These are phyloP conservation scores for Penaeus indicus DNA, from an alignment of 1,140 invertebrate genomes.

Conservation along the genomic window DNA sequence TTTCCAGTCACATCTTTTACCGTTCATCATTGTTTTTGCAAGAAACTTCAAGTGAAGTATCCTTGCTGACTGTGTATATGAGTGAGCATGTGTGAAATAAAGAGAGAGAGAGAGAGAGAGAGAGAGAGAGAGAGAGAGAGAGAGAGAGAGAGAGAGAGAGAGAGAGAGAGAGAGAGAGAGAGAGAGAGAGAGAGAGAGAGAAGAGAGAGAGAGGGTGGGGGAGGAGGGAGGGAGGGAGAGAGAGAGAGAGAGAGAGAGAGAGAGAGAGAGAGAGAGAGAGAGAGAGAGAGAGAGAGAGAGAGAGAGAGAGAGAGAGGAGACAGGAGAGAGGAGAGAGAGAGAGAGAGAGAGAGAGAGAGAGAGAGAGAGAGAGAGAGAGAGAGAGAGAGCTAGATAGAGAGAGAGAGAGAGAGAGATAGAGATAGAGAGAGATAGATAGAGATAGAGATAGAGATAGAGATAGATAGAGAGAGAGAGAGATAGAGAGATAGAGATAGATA, in stretches of 20 bases:
- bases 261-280: background rate
- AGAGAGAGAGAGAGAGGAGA: no score
- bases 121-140: background rate
- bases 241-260: conserved; percentile 18
- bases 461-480: background rate
- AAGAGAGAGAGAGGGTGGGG: background rate
- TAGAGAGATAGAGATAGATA: no score
- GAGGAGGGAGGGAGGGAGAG: background rate
- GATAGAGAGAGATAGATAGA: conserved; percentile 9
- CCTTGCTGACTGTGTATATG: no score
- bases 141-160: background rate
- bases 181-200: background rate
- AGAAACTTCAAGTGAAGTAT: no score
- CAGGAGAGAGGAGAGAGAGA: no score
- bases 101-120: no score
- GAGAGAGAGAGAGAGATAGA: conserved; percentile 3
- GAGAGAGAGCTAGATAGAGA: background rate
- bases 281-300: no score
- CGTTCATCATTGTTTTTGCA: no score
- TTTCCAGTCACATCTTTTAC: no score
- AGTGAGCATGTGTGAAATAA: no score
- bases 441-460: background rate
- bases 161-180: no score
- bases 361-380: background rate
- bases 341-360: background rate